phyloP scores from a whole-genome alignment of 2,113 vertebrate genomes.

The Stigmatopora argus region DNA sequence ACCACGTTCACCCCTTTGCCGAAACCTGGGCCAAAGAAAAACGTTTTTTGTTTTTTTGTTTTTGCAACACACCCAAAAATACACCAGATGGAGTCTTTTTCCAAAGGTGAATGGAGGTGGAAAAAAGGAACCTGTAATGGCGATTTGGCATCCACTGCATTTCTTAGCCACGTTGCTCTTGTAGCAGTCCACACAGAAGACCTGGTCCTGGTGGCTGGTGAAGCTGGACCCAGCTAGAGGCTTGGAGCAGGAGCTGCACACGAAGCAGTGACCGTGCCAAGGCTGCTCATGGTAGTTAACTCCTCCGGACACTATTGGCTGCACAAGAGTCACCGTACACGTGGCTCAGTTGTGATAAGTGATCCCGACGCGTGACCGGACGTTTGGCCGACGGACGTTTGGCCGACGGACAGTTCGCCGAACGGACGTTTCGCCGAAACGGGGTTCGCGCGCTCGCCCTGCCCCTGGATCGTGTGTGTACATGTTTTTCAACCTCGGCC shows the following conservation, averaged over 20 bases:
- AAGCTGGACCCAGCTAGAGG: constrained; percentile 84
- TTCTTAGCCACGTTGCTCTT: constrained; percentile 92
- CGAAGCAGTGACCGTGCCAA: constrained; percentile 91
- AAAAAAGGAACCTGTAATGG: constrained; percentile 80
- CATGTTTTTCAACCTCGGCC: too few species aligned
- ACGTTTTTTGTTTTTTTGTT: not conserved
- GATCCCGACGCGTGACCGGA: too few species aligned
- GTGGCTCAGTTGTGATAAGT: not conserved
- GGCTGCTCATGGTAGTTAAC: constrained; percentile 95
- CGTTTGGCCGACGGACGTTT: too few species aligned
- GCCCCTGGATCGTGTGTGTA: too few species aligned
- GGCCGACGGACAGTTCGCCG: too few species aligned
- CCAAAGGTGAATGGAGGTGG: not conserved
- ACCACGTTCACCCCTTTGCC: constrained; percentile 93
- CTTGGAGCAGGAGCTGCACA: constrained; percentile 87
- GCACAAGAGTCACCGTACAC: not conserved
- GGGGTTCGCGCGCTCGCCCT: too few species aligned
- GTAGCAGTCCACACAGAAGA: constrained; percentile 95
- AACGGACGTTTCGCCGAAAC: too few species aligned
- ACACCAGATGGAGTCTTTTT: not conserved
- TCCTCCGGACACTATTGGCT: constrained; percentile 91
- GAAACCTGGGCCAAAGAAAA: constrained; percentile 61
- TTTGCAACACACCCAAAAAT: not conserved
- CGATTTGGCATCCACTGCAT: constrained; percentile 86
- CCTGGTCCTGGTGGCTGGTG: constrained; percentile 86